A percentile compares a stretch with the other conserved stretches of the same genome.
phyloP scores from a whole-genome alignment of 2,888 invertebrate species.

The Allygus modestus region DNA sequence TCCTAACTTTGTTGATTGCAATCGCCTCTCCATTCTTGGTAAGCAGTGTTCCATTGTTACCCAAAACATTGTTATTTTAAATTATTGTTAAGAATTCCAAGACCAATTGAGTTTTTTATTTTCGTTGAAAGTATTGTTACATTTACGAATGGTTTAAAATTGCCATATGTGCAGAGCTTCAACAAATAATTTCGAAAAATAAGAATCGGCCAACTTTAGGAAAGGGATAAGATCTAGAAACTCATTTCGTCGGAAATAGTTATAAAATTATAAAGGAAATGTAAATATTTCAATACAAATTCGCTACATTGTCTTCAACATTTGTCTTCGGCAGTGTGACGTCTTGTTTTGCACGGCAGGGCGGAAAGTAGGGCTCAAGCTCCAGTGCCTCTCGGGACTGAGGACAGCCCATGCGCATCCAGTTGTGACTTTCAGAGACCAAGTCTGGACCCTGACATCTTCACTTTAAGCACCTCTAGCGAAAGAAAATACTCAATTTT shows the following conservation, averaged over 20 bases:
- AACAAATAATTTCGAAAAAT: background rate
- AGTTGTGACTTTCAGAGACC: slow-evolving; percentile 6
- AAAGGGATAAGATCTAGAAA: background rate
- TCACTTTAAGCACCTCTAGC: no score
- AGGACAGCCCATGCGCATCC: slow-evolving; percentile 37
- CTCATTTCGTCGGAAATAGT: background rate
- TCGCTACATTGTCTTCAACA: background rate
- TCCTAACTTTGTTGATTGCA: slow-evolving; percentile 26
- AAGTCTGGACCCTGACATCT: no score
- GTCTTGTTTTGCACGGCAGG: slow-evolving; percentile 14
- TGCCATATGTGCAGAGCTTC: background rate
- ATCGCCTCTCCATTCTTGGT: slow-evolving; percentile 37
- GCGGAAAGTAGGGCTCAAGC: background rate
- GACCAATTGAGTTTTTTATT: background rate
- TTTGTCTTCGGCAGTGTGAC: background rate
- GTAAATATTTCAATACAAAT: background rate
- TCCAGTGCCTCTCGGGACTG: background rate
- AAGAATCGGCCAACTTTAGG: background rate
- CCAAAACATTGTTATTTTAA: slow-evolving; percentile 28
- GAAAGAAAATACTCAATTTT: no score
- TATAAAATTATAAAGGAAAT: background rate
- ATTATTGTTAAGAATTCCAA: background rate
- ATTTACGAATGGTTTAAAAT: background rate
- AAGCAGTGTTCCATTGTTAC: slow-evolving; percentile 31
- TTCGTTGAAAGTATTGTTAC: background rate